These are phyloP conservation scores for Petrocephalus sullivani DNA, from an alignment of 2,797 vertebrate species.

Conservation along the genomic window DNA sequence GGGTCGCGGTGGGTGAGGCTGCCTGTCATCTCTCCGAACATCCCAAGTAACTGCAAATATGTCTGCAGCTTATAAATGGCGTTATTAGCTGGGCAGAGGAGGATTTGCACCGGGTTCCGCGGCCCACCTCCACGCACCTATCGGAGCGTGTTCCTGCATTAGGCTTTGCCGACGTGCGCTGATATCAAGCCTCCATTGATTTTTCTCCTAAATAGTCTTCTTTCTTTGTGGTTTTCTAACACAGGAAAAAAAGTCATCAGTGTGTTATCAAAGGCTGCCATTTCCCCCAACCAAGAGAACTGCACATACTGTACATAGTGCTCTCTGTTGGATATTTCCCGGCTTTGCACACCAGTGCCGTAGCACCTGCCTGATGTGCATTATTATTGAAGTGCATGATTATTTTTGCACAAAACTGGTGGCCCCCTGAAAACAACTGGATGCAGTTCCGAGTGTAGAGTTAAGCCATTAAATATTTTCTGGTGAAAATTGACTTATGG, in stretches of 20 bases:
- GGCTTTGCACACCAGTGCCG: not conserved
- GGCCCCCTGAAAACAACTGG: not conserved
- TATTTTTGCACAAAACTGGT: not conserved
- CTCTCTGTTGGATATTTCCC: not conserved
- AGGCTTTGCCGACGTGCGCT: conserved; percentile 30
- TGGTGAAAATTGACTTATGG: not conserved
- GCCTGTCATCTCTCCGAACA: conserved; percentile 23
- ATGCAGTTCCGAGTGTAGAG: not conserved
- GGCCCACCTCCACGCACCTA: conserved; percentile 17
- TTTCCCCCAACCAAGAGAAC: conserved; percentile 12
- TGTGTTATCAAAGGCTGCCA: conserved; percentile 1
- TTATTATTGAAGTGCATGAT: not conserved
- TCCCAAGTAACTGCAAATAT: conserved; percentile 16
- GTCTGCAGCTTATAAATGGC: conserved; percentile 26
- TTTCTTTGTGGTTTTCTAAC: conserved; percentile 22
- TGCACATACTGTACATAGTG: not conserved
- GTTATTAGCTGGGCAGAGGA: conserved; percentile 22
- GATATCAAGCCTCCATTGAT: conserved; percentile 42
- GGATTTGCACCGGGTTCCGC: not conserved
- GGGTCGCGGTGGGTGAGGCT: conserved; percentile 7
- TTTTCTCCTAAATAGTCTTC: conserved; percentile 34
- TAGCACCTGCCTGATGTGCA: not conserved
- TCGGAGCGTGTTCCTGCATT: conserved; percentile 29
- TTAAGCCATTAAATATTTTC: not conserved
- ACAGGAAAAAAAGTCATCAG: conserved; percentile 20